Evolutionary conservation across 2,113 vertebrate species (phyloP).

Genomic region (Mola mola): DNA sequence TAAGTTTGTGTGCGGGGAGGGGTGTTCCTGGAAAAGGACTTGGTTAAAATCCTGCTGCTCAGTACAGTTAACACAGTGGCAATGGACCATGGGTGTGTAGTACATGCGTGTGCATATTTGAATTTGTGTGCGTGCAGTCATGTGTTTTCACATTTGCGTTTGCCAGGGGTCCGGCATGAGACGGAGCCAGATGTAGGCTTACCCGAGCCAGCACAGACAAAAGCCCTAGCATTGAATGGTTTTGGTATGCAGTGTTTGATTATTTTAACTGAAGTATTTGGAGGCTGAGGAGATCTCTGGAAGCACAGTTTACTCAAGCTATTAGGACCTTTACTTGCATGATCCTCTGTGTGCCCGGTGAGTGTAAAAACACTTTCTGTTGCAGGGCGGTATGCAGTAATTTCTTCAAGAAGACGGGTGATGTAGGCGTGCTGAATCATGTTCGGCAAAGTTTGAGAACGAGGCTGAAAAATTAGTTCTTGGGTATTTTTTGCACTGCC

Average conservation of each 20-base stretch:
- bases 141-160: conserved; percentile 45
- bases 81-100: conserved; percentile 18
- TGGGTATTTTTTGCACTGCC: background rate
- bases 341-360: background rate
- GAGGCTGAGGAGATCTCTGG: conserved; percentile 4
- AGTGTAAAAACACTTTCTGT: conserved; percentile 1
- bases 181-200: conserved; percentile 55
- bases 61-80: conserved; percentile 53
- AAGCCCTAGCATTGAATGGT: conserved; percentile 32
- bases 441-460: background rate
- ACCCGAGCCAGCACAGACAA: conserved; percentile 28
- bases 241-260: conserved; percentile 37
- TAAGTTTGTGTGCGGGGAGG: conserved; percentile 25
- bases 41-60: conserved; percentile 63
- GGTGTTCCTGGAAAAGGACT: conserved; percentile 69
- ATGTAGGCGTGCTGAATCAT: conserved; percentile 3
- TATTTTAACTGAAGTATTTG: conserved; percentile 36
- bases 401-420: background rate
- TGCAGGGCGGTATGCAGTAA: background rate
- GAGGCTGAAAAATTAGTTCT: background rate
- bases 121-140: conserved; percentile 12
- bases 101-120: background rate
- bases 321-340: conserved; percentile 11
- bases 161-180: conserved; percentile 27
- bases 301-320: conserved; percentile 24